Conservation (phyloP, 2,797 vertebrate species). For the Thunnus albacares region DNA sequence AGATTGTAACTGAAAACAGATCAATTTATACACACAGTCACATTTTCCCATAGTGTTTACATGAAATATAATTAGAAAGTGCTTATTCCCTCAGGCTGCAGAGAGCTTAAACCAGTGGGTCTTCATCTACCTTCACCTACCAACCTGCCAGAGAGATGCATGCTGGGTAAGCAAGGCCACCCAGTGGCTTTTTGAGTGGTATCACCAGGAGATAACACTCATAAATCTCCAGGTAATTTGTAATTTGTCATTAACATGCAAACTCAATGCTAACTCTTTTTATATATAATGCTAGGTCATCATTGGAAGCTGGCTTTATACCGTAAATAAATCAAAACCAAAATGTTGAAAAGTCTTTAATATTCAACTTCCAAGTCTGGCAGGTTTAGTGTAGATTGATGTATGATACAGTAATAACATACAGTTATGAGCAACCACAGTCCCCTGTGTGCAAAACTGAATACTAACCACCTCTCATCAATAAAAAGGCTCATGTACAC, state of each 20-base stretch:
- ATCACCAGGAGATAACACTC: no score
- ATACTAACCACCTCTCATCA: neutral
- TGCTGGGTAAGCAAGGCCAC: conserved; percentile 8
- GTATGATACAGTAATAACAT: neutral
- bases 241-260: neutral
- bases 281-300: neutral
- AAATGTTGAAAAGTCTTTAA: neutral
- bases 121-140: neutral
- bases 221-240: neutral
- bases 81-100: neutral
- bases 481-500: neutral
- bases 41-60: neutral
- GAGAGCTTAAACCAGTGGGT: neutral
- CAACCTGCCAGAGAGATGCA: no score
- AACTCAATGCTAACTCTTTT: neutral
- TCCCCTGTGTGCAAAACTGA: neutral
- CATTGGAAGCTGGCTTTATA: neutral
- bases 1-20: no score
- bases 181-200: neutral
- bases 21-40: neutral
- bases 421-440: neutral
- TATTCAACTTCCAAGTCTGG: neutral
- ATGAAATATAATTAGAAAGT: neutral
- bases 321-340: neutral
- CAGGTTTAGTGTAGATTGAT: neutral